Evolutionary conservation across 2,888 invertebrate species (phyloP).

Genomic region (Zele albiditarsus): DNA sequence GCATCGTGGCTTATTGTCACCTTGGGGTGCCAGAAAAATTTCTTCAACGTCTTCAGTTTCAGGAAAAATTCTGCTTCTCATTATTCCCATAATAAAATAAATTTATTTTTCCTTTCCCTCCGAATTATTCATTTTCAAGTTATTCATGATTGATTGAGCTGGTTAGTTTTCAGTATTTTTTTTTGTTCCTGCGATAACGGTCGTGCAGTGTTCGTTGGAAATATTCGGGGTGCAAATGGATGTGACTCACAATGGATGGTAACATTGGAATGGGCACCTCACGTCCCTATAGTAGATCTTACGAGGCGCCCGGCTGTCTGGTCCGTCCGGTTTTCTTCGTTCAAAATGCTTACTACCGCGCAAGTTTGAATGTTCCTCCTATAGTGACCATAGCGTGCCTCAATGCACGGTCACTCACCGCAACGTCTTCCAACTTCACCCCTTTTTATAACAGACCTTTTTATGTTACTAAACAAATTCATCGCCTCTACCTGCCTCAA

Average conservation of each 20-base stretch:
- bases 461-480: conserved; percentile 22
- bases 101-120: neutral
- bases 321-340: conserved; percentile 64
- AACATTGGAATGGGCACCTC: neutral
- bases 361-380: conserved; percentile 56
- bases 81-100: neutral
- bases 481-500: conserved; percentile 38
- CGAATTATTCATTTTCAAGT: neutral
- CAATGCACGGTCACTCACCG: conserved; percentile 47
- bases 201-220: neutral
- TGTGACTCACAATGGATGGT: neutral
- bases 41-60: neutral
- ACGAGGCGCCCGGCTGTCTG: conserved; percentile 68
- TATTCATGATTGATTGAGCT: neutral
- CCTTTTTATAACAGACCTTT: conserved; percentile 45
- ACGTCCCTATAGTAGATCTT: conserved; percentile 53
- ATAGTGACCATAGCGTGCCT: conserved; percentile 51
- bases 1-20: conserved; percentile 24
- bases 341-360: conserved; percentile 35
- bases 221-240: neutral
- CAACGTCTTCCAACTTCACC: conserved; percentile 50
- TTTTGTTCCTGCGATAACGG: neutral
- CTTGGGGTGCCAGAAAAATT: conserved; percentile 20
- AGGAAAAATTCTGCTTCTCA: conserved; percentile 18
- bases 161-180: neutral